Conservation (phyloP, 2,113 vertebrate genomes). For the Aphelocoma coerulescens region DNA sequence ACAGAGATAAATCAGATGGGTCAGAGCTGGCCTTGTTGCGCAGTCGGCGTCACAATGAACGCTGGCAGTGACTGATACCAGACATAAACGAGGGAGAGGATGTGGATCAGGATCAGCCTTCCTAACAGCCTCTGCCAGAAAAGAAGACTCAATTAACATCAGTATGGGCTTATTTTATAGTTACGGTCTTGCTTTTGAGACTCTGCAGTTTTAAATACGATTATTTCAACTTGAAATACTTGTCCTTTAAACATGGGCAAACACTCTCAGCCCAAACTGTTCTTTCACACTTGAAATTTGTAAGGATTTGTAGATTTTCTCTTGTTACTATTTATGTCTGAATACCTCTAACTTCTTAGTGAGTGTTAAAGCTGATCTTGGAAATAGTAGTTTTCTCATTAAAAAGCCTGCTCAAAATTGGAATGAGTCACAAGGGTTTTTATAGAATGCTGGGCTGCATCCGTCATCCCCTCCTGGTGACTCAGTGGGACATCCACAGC, state of each 20-base stretch:
- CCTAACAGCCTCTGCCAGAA: neutral
- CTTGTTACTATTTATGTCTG: neutral
- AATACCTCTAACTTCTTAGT: neutral
- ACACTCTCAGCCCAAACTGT: neutral
- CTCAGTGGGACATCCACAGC: neutral
- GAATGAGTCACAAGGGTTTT: neutral
- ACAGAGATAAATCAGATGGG: constrained; percentile 72
- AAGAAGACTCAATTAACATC: neutral
- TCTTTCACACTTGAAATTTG: neutral
- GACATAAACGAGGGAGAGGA: neutral
- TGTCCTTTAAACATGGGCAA: neutral
- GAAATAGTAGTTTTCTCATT: neutral
- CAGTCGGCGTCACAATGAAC: constrained; percentile 48
- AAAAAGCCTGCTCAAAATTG: neutral
- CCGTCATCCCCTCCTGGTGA: neutral
- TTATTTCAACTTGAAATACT: neutral
- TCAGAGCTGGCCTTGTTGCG: constrained; percentile 56
- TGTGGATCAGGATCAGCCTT: neutral
- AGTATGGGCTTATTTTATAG: neutral
- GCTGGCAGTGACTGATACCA: constrained; percentile 65
- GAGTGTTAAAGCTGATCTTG: neutral
- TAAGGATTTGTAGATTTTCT: neutral
- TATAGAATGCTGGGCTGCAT: neutral
- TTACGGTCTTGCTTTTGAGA: neutral
- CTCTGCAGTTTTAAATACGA: neutral